Evolutionary conservation across 2,113 vertebrate species (phyloP).

Genomic region (Varanus komodoensis): DNA sequence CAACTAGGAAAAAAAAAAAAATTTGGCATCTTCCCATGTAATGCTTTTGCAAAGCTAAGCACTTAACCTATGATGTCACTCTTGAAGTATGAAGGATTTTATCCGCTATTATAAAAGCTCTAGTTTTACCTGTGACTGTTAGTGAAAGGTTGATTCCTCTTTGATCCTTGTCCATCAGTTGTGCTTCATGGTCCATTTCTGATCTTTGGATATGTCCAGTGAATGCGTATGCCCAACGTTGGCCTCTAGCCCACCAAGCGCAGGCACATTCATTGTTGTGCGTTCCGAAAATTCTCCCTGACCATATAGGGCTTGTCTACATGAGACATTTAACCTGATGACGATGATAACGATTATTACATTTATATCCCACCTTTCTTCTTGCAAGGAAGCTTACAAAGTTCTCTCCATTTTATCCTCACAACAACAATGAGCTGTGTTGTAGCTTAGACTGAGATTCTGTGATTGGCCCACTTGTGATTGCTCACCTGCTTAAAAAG

Average conservation of each 20-base stretch:
- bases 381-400: too few species aligned
- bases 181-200: not conserved
- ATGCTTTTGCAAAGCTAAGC: not conserved
- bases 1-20: not conserved
- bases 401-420: too few species aligned
- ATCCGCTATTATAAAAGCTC: too few species aligned
- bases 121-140: not conserved
- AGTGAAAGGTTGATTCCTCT: constrained; percentile 3
- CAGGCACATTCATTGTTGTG: not conserved
- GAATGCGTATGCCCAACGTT: not conserved
- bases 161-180: not conserved
- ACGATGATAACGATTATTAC: too few species aligned
- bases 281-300: not conserved
- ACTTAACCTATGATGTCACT: not conserved
- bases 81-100: too few species aligned
- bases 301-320: not conserved
- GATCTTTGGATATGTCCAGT: not conserved
- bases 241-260: not conserved
- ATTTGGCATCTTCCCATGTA: not conserved
- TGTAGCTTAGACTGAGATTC: too few species aligned
- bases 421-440: too few species aligned
- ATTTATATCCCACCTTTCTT: too few species aligned
- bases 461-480: too few species aligned
- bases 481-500: constrained; percentile 10
- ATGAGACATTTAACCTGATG: too few species aligned